Conservation (phyloP, 2,113 vertebrate genomes). For the Ibidorhyncha struthersii region DNA sequence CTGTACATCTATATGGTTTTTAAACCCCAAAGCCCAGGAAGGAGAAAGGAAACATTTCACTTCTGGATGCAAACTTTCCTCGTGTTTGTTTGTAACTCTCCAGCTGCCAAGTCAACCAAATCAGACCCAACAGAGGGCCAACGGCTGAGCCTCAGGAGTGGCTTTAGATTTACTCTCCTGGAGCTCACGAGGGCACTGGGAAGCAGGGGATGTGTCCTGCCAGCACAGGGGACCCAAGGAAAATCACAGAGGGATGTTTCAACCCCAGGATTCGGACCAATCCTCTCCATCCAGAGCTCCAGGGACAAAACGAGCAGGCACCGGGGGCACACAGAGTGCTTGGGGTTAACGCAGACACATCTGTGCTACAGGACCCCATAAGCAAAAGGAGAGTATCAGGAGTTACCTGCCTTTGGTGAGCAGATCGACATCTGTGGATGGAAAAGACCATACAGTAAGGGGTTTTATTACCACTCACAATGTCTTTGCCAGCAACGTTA, state of each 20-base stretch:
- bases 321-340: background rate
- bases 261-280: accelerated
- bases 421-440: accelerated
- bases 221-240: background rate
- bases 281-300: background rate
- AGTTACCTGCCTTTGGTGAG: background rate
- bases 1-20: background rate
- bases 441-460: background rate
- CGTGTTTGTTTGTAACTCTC: background rate
- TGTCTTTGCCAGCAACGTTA: background rate
- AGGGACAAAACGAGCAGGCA: background rate
- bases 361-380: background rate
- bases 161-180: background rate
- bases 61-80: background rate
- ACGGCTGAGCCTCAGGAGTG: background rate
- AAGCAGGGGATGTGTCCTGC: background rate
- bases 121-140: background rate
- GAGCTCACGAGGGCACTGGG: background rate
- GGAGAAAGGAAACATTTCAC: background rate
- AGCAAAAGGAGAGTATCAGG: background rate
- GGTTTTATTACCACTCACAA: background rate
- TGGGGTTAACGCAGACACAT: background rate
- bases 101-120: background rate
- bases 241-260: background rate
- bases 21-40: background rate